Base-by-base conservation (phyloP, 2,888 invertebrate genomes). In the Chironomus riparius region DNA sequence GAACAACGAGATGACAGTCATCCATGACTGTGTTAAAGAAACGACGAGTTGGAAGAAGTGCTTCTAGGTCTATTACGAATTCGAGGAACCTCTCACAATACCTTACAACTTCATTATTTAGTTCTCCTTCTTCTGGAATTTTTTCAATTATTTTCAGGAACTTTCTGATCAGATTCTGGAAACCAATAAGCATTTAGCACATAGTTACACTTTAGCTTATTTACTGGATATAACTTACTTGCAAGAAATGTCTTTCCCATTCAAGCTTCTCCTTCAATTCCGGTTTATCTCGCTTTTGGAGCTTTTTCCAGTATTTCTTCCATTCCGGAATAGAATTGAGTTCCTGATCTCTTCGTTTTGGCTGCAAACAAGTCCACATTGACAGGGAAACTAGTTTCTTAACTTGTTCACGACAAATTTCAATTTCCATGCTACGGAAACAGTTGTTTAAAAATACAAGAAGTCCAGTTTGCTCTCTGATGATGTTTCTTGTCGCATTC, bases 11-110 rank as follows among this genome's bases (percentile, higher is more conserved):
- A 83, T 99, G 98, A 78, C 92, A 91, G 84, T 97, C 96, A 82
- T 98, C 97, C 84, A 99, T 87, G 1, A 99, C 91, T 0, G 94
- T 94, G 84, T 98, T 98, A 85, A 99, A 97, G 85, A 98, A 99
- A 70, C 99, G 88, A 50, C 99, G 88, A 0, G 98, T 99, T 0
- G 97, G 97, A 80, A 99, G 85, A 78, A 98, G 86, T 0, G 98
- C 96, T 82, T 98, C 98, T 79, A 99, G 86, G 83, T 99, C 99
- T 76, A 98, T 97, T 84, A 98, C 88, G 78, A 99, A 86, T 85
- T 99, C 98, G 77, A 99, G 83, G 84, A 98, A 98, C 65, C 98
- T 87, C 85, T 99, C 98, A 83, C 97, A 97, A 83, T 96, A 98
- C 79, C 86, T 85, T 65, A 90, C 86, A 76, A 86, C 86, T 79